Evolutionary conservation across 2,888 invertebrate species (phyloP).

Genomic region (Drosophila pseudotakahashii): DNA sequence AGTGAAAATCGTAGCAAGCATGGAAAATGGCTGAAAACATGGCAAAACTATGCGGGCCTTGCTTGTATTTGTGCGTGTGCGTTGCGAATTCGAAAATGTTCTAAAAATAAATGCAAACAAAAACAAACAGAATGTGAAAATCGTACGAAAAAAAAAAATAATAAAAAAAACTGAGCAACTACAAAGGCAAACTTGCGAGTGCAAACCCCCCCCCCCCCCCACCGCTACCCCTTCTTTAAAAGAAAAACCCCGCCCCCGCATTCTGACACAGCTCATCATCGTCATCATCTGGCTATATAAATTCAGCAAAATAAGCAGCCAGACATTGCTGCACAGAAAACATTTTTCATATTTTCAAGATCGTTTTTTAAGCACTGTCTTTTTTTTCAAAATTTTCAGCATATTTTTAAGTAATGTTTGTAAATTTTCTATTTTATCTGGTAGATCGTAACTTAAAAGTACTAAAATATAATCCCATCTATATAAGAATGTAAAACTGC

Average conservation of each 20-base stretch:
- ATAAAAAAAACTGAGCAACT: constrained; percentile 39
- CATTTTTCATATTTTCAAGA: neutral
- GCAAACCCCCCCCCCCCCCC: constrained; percentile 4
- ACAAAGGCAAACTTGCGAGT: constrained; percentile 36
- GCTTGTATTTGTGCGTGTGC: constrained; percentile 46
- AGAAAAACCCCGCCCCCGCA: constrained; percentile 14
- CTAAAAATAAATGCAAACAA: constrained; percentile 74
- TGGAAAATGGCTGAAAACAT: constrained; percentile 61
- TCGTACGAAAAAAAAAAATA: constrained; percentile 28
- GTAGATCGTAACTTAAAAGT: no score
- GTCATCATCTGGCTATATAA: constrained; percentile 62
- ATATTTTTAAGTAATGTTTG: neutral
- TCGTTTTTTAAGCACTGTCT: neutral
- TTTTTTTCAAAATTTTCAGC: neutral
- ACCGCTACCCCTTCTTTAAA: neutral
- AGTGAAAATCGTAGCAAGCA: constrained; percentile 40
- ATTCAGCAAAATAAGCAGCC: constrained; percentile 54
- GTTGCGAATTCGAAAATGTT: constrained; percentile 74
- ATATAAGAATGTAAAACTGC: no score
- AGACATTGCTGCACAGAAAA: constrained; percentile 2
- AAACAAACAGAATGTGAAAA: constrained; percentile 59
- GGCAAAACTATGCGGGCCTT: constrained; percentile 64
- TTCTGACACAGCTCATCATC: constrained; percentile 42
- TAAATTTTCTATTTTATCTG: no score
- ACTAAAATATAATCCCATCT: no score